Conservation (phyloP, 2,888 invertebrate genomes). For the Nematopogon swammerdamellus region DNA sequence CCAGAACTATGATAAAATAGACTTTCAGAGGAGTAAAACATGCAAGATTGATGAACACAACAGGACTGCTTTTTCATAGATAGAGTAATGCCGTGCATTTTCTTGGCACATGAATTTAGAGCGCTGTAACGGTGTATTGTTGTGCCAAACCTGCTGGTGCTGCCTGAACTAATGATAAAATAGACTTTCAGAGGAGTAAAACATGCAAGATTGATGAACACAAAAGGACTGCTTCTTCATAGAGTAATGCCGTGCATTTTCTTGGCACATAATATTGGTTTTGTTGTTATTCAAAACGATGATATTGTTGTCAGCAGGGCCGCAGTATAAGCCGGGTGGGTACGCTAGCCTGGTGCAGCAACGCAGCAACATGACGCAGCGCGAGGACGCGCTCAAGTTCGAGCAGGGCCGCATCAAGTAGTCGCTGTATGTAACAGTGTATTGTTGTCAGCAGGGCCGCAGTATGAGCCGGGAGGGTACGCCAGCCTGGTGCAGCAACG, state of each 20-base stretch:
- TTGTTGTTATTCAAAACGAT: background rate
- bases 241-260: background rate
- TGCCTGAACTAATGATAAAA: too few relatives aligned
- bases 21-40: too few relatives aligned
- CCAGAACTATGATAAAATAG: too few relatives aligned
- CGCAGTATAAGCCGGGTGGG: slow-evolving; percentile 66
- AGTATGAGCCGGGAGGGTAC: slow-evolving; percentile 67
- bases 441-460: slow-evolving; percentile 57
- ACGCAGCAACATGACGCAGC: slow-evolving; percentile 82
- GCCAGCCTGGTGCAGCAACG: slow-evolving; percentile 63
- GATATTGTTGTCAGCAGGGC: slow-evolving; percentile 38
- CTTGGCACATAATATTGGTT: background rate
- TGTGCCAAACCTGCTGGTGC: background rate
- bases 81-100: background rate
- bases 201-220: too few relatives aligned
- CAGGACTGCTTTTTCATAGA: background rate
- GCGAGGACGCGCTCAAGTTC: slow-evolving; percentile 89
- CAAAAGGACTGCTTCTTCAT: background rate
- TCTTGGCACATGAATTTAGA: background rate
- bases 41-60: too few relatives aligned
- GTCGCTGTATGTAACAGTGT: too few relatives aligned
- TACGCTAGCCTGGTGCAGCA: slow-evolving; percentile 62
- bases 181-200: too few relatives aligned
- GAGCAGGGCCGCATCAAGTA: slow-evolving; percentile 97
- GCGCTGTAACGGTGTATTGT: background rate